phyloP scores from a whole-genome alignment of 2,113 vertebrate genomes.

The Jacana jacana region DNA sequence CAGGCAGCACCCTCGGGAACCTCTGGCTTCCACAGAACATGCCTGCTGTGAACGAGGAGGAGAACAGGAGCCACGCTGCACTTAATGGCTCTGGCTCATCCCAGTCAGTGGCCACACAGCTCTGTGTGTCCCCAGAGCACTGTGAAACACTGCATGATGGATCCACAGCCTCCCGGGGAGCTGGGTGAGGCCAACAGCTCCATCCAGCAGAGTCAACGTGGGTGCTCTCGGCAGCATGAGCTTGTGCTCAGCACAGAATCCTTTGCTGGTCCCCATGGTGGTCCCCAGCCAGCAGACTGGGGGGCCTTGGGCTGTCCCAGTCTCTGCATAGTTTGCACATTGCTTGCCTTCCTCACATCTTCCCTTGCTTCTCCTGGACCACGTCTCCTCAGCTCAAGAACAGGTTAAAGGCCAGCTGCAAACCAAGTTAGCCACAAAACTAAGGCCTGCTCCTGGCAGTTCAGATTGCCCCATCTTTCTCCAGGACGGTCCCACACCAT shows the following conservation, averaged over 20 bases:
- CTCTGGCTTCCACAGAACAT: not conserved
- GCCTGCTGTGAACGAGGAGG: not conserved
- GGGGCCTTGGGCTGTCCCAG: not conserved
- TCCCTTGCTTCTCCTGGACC: not conserved
- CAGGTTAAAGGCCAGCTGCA: not conserved
- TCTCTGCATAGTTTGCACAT: not conserved
- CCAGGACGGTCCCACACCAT: not conserved
- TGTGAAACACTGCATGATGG: not conserved
- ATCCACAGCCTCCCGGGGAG: not conserved
- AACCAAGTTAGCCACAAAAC: not conserved
- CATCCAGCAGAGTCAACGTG: not conserved
- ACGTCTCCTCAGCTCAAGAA: not conserved
- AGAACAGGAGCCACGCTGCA: not conserved
- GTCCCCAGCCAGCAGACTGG: not conserved
- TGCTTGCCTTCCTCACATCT: not conserved
- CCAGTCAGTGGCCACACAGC: not conserved
- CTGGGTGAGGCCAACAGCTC: not conserved
- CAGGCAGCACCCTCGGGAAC: not conserved
- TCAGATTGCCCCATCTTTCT: not conserved
- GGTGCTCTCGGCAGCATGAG: rapidly evolving
- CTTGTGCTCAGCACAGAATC: not conserved
- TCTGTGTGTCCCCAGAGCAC: not conserved
- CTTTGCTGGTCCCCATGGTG: not conserved
- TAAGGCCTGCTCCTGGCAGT: not conserved
- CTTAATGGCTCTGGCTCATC: not conserved